Evolutionary conservation across 35 echinoderm and acorn worm species (phyloP).

Genomic region (Holothuria glaberrima): DNA sequence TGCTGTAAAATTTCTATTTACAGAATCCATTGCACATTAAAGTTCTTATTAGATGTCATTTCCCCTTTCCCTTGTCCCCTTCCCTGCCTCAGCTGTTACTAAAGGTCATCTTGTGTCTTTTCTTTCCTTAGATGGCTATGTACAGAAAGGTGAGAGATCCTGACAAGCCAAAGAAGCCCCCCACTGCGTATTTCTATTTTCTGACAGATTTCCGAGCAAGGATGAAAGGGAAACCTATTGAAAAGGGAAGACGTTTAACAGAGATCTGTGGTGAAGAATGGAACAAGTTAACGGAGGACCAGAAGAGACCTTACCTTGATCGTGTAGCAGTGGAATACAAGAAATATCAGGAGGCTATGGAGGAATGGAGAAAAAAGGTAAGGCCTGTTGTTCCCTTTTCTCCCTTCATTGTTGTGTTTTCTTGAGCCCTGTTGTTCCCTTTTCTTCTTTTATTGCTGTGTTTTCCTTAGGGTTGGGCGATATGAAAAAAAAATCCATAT

Average conservation of each 20-base stretch:
- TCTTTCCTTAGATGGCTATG: constrained; percentile 64
- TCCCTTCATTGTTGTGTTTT: too few relatives aligned
- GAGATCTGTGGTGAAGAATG: constrained; percentile 94
- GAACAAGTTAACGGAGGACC: constrained; percentile 95
- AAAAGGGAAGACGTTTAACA: constrained; percentile 83
- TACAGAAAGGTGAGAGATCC: constrained; percentile 95
- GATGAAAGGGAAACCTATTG: constrained; percentile 91
- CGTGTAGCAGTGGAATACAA: constrained; percentile 90
- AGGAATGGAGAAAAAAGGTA: constrained; percentile 93
- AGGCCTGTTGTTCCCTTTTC: too few relatives aligned
- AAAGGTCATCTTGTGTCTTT: too few relatives aligned
- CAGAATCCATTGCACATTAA: too few relatives aligned
- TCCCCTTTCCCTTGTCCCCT: too few relatives aligned
- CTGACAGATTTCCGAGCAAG: constrained; percentile 87
- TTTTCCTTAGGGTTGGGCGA: too few relatives aligned
- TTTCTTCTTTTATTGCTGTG: too few relatives aligned
- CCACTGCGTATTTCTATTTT: constrained; percentile 97
- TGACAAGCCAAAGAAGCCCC: constrained; percentile 98
- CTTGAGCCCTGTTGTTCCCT: too few relatives aligned
- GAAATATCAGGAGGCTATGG: constrained; percentile 86
- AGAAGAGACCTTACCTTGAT: constrained; percentile 96
- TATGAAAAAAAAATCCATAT: too few relatives aligned
- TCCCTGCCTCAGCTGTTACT: too few relatives aligned
- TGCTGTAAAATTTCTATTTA: too few relatives aligned
- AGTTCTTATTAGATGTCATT: too few relatives aligned